A percentile compares a stretch with the other conserved stretches of the same genome.
Conservation (phyloP, 2,113 vertebrate species). For the Epinephelus fuscoguttatus region DNA sequence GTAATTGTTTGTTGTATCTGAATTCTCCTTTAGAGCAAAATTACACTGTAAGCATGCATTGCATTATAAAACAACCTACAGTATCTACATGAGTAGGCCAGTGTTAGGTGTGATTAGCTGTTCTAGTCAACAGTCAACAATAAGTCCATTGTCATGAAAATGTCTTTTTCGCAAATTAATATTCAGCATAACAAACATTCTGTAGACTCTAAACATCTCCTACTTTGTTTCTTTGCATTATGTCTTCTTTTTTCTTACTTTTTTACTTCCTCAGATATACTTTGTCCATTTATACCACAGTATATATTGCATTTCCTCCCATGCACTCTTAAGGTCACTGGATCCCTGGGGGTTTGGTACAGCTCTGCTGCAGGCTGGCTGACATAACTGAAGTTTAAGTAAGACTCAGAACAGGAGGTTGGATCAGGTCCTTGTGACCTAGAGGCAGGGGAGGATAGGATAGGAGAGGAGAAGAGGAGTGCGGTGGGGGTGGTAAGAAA, state of each 20-base stretch:
- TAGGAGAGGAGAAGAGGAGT: not conserved
- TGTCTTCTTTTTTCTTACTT: not conserved
- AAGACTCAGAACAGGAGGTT: slow-evolving; percentile 63
- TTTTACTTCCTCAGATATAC: slow-evolving; percentile 5
- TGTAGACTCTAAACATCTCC: not conserved
- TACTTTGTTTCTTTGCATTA: not conserved
- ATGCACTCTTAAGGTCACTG: slow-evolving; percentile 56
- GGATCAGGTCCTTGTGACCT: slow-evolving; percentile 51
- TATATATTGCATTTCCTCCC: slow-evolving; percentile 41
- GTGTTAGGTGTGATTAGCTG: not conserved
- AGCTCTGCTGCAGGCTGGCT: slow-evolving; percentile 52
- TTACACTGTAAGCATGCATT: not conserved
- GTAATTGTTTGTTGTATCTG: not conserved
- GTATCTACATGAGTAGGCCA: not conserved
- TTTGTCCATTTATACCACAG: slow-evolving; percentile 25
- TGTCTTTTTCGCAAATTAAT: not conserved
- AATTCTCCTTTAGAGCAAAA: not conserved
- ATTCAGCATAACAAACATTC: not conserved
- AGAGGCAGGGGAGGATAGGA: slow-evolving; percentile 32
- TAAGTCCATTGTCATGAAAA: not conserved
- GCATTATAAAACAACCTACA: not conserved
- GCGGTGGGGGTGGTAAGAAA: not conserved
- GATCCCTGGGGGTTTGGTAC: slow-evolving; percentile 59
- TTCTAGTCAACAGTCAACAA: not conserved
- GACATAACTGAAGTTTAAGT: slow-evolving; percentile 73